Conservation (phyloP, 2,888 invertebrate genomes). For the Aphodius granarius region DNA sequence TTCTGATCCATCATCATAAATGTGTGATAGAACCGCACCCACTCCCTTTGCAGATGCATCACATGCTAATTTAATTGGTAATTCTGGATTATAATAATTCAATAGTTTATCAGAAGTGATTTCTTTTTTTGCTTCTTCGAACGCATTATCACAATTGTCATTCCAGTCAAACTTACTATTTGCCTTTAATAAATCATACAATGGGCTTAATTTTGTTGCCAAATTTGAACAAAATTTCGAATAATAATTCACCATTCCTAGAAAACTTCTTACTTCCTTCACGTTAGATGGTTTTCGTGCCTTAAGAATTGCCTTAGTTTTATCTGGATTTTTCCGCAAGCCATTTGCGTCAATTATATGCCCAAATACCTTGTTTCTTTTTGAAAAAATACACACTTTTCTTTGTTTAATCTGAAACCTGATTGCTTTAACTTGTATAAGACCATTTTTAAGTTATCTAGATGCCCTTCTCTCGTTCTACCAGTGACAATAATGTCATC, state of each 20-base stretch:
- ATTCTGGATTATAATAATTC: not conserved
- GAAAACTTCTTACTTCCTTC: not conserved
- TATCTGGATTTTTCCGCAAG: not conserved
- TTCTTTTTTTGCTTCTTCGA: not conserved
- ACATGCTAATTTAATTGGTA: not conserved
- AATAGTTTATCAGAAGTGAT: not conserved
- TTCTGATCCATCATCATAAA: not conserved
- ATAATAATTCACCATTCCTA: conserved; percentile 2
- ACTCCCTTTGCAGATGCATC: not conserved
- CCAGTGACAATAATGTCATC: conserved; percentile 33
- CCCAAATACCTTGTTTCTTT: not conserved
- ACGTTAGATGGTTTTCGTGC: not conserved
- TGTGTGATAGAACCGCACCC: not conserved
- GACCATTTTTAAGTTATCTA: not conserved
- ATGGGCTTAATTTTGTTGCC: not conserved
- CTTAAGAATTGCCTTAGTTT: not conserved
- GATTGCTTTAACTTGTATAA: conserved; percentile 26
- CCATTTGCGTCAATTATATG: too few species aligned
- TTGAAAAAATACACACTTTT: not conserved
- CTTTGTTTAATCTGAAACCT: conserved; percentile 38
- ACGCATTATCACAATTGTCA: not conserved
- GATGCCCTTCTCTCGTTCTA: not conserved
- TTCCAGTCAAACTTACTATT: not conserved
- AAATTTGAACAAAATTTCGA: not conserved
- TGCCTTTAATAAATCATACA: not conserved